These are phyloP conservation scores for Mya arenaria DNA, from an alignment of 1,140 invertebrate species.

Conservation along the genomic window DNA sequence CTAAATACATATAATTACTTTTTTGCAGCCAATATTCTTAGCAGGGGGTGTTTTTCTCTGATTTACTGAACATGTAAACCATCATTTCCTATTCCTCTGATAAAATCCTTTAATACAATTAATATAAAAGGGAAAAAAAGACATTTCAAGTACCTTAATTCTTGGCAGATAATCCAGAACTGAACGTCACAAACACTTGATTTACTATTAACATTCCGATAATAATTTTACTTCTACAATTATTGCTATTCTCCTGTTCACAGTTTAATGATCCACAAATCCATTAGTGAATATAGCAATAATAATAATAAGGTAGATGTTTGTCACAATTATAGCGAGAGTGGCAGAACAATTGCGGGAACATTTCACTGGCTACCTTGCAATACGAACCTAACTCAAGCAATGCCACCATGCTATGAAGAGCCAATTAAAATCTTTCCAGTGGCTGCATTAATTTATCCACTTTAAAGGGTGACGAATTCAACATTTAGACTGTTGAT, in stretches of 20 bases:
- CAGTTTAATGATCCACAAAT: background rate
- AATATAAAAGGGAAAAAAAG: background rate
- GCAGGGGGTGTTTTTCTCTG: too few relatives aligned
- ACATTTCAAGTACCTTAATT: background rate
- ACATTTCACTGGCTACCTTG: background rate
- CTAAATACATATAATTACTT: too few relatives aligned
- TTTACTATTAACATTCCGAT: background rate
- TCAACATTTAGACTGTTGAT: conserved; percentile 21
- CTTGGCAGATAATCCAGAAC: background rate
- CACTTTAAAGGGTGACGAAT: too few relatives aligned
- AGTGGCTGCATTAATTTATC: conserved; percentile 23
- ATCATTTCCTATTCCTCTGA: conserved; percentile 11
- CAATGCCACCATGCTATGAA: background rate
- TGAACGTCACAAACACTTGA: conserved; percentile 1
- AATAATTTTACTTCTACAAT: background rate
- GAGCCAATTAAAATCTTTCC: conserved; percentile 47
- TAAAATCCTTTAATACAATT: background rate
- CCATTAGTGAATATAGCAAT: background rate
- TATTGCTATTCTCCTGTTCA: background rate
- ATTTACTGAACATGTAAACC: too few relatives aligned
- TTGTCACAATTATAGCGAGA: too few relatives aligned
- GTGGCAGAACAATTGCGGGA: background rate
- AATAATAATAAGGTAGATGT: background rate
- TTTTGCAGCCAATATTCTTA: too few relatives aligned
- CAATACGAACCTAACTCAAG: background rate